A percentile compares a stretch with the other conserved stretches of the same genome.
These are phyloP conservation scores for Halcyon leucocephala DNA, from an alignment of 2,797 vertebrate genomes.

Conservation along the genomic window DNA sequence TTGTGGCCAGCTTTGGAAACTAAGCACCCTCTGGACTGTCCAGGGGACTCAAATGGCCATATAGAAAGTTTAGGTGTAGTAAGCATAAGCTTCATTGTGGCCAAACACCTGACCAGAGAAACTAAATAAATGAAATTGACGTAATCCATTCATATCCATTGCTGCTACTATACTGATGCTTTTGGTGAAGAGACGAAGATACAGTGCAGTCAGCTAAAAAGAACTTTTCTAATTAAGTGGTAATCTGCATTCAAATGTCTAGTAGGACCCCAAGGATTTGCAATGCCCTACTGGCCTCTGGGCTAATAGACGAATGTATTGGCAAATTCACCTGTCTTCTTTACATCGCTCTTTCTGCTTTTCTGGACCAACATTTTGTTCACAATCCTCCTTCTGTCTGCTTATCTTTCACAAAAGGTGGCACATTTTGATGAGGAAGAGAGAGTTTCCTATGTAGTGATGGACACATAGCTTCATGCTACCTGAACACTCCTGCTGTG, in stretches of 20 bases:
- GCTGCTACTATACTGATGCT: not conserved
- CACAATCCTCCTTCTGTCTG: not conserved
- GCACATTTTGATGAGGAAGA: not conserved
- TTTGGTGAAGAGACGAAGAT: not conserved
- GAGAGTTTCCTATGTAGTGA: not conserved
- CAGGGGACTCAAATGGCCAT: not conserved
- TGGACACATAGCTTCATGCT: not conserved
- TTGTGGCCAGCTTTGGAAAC: not conserved
- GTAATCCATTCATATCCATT: not conserved
- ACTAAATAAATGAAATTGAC: not conserved
- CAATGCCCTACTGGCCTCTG: not conserved
- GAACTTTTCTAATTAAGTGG: not conserved
- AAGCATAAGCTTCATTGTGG: not conserved
- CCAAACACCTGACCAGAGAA: not conserved
- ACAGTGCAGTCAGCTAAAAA: not conserved
- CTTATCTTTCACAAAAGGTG: not conserved
- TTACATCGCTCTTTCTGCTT: not conserved
- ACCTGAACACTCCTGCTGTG: not conserved
- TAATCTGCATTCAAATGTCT: not conserved
- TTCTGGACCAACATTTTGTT: not conserved
- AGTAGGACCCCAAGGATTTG: not conserved
- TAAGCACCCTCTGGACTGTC: not conserved
- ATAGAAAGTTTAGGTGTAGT: not conserved
- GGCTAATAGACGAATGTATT: not conserved
- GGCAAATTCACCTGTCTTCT: not conserved